Base-by-base conservation (phyloP, 2,113 vertebrate genomes). In the Phrynosoma blainvillii region DNA sequence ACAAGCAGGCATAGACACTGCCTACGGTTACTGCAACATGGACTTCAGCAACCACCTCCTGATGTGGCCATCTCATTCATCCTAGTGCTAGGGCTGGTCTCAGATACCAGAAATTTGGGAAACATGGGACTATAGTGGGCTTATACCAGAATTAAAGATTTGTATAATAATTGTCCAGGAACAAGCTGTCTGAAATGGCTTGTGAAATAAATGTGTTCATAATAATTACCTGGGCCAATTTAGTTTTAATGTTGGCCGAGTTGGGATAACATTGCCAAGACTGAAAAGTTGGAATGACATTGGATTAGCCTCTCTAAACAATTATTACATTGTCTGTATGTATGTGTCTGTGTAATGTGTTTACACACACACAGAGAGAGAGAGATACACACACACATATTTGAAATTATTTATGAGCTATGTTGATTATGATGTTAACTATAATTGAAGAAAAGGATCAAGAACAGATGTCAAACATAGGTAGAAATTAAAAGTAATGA, bases 401-500 rank as follows among this genome's bases (percentile, higher is more conserved):
- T 25, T 68, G 65, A 25, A 25, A 68, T 68, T 16, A 68, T 68
- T 1, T 68, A 62, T 62, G 59, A 62, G 59, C 4, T 47, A 47
- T 47, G 84, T 87, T 93, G 84, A 87, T 93, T 85, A n/a, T 81
- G 79, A 92, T 90, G 93, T 90, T 90, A 82, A 86, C 89, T 91
- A 86, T 92, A 54, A 90, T 92, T 84, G 91, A 76, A 84, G 82
- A 87, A 82, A 93, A 90, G 81, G 89, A 92, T 92, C 87, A 92
- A 89, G 88, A 93, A 84, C 87, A 94, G 80, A 91, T 90, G 89
- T 84, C 92, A 93, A 76, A 73, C 59, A 71, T 79, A 30, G 14
- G 23, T 76, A 89, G 70, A 59, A 96, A 96, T 94, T 90, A 91
- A 92, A 93, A 95, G 89, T 85, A 94, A 95, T 89, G 86, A 93